Conservation (phyloP, 2,888 invertebrate genomes). For the Metallyticus violacea region DNA sequence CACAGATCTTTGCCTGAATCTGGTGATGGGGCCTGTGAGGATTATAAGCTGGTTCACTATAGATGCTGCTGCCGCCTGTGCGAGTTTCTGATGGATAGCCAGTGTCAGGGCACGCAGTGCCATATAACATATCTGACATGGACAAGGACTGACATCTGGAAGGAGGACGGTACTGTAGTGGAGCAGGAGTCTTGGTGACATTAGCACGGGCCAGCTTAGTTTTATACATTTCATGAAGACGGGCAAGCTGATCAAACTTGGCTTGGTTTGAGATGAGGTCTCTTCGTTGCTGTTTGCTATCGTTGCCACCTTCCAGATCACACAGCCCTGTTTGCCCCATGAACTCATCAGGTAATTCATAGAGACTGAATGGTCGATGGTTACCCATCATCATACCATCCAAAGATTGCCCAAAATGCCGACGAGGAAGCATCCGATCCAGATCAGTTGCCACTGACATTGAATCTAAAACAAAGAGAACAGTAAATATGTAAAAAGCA, state of each 20-base stretch:
- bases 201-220: conserved; percentile 72
- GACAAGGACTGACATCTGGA: conserved; percentile 70
- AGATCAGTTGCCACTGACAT: conserved; percentile 59
- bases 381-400: conserved; percentile 46
- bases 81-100: neutral
- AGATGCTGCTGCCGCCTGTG: conserved; percentile 72
- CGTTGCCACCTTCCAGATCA: conserved; percentile 42
- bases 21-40: neutral
- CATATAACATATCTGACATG: conserved; percentile 65
- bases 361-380: conserved; percentile 35
- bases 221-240: conserved; percentile 77
- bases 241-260: conserved; percentile 71
- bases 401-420: conserved; percentile 47
- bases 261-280: conserved; percentile 43
- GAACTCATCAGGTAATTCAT: conserved; percentile 34
- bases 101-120: conserved; percentile 38
- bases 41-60: conserved; percentile 78
- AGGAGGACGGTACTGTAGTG: conserved; percentile 47
- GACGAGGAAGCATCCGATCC: conserved; percentile 62
- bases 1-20: conserved; percentile 66
- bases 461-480: conserved; percentile 45
- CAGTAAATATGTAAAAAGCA: neutral
- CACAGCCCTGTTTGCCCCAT: conserved; percentile 35
- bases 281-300: conserved; percentile 51
- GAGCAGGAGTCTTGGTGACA: conserved; percentile 28